These are phyloP conservation scores for Clupea harengus DNA, from an alignment of 2,113 vertebrate genomes.

Conservation along the genomic window DNA sequence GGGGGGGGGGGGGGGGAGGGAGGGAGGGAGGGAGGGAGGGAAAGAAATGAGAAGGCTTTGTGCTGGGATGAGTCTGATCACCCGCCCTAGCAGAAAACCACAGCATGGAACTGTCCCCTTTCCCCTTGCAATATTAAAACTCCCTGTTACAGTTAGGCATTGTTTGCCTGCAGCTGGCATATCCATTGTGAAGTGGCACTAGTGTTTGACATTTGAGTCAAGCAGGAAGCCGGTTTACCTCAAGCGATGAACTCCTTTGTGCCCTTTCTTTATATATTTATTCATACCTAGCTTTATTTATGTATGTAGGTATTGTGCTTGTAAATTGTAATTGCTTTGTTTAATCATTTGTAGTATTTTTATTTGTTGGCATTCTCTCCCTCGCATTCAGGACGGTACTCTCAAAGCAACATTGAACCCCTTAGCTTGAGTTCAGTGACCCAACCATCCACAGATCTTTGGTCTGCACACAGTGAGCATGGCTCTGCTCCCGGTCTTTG, in stretches of 20 bases:
- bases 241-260: neutral
- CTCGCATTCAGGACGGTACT: too few relatives aligned
- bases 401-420: neutral
- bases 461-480: neutral
- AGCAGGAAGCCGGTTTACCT: neutral
- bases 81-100: neutral
- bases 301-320: neutral
- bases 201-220: neutral
- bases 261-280: neutral
- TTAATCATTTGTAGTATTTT: neutral
- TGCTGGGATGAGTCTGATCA: neutral
- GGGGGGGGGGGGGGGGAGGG: neutral
- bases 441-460: neutral
- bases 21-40: neutral
- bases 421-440: neutral
- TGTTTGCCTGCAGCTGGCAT: neutral
- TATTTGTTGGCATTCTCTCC: neutral
- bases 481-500: constrained; percentile 14
- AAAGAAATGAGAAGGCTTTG: neutral
- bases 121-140: neutral
- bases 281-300: neutral
- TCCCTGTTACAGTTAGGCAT: neutral
- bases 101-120: neutral
- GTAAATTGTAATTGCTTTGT: neutral
- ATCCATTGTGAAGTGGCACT: neutral